Conservation (phyloP, 2,113 vertebrate genomes). For the Pampusana beccarii region DNA sequence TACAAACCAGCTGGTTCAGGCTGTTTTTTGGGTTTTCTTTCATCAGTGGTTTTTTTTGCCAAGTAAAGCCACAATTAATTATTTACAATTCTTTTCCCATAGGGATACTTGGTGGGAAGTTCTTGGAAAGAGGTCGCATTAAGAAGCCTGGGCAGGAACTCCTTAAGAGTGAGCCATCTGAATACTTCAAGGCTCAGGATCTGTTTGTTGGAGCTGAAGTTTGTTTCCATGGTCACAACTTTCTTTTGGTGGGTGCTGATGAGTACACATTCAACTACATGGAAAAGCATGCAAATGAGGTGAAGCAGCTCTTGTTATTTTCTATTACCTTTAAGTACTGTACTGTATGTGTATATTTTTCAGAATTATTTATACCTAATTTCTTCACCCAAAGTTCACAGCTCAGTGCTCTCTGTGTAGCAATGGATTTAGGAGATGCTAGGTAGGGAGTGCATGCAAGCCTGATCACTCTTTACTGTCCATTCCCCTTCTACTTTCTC, state of each 20-base stretch:
- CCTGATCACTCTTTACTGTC: neutral
- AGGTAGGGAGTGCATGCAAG: neutral
- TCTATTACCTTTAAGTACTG: neutral
- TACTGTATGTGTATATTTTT: slow-evolving; percentile 26
- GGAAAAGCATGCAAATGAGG: slow-evolving; percentile 87
- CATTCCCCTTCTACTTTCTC: neutral
- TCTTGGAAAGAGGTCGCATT: slow-evolving; percentile 83
- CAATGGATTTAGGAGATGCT: neutral
- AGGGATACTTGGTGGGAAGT: slow-evolving; percentile 87
- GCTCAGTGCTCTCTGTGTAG: neutral
- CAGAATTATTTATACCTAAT: slow-evolving; percentile 19
- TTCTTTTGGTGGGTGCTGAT: slow-evolving; percentile 85
- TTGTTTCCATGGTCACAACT: slow-evolving; percentile 80
- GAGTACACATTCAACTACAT: slow-evolving; percentile 89
- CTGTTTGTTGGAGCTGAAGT: slow-evolving; percentile 86
- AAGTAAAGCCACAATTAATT: slow-evolving; percentile 34
- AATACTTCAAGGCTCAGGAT: slow-evolving; percentile 84
- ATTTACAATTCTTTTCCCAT: slow-evolving; percentile 29
- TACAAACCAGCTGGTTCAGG: neutral
- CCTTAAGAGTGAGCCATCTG: slow-evolving; percentile 84
- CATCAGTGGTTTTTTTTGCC: neutral
- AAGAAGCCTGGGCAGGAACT: slow-evolving; percentile 88
- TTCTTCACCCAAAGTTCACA: slow-evolving; percentile 25
- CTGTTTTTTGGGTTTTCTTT: neutral
- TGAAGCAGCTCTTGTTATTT: slow-evolving; percentile 56